A percentile compares a stretch with the other conserved stretches of the same genome.
Evolutionary conservation across 2,113 vertebrate genomes (phyloP).

Genomic region (Xerus inauris): DNA sequence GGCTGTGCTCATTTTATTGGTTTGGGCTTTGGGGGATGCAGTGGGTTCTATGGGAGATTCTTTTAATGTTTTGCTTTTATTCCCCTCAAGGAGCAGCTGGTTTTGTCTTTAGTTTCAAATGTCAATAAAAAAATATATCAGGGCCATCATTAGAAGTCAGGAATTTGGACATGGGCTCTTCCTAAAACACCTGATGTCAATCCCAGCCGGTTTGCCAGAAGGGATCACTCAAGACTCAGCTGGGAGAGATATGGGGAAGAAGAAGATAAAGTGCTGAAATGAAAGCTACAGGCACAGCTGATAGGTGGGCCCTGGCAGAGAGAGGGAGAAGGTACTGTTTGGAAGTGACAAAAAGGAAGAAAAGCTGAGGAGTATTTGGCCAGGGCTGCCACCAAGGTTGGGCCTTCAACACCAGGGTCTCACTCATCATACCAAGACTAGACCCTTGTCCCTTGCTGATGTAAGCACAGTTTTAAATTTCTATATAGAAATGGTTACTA

Average conservation of each 20-base stretch:
- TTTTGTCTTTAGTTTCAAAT: conserved; percentile 82
- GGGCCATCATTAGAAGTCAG: conserved; percentile 41
- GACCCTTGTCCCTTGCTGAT: neutral
- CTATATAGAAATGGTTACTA: neutral
- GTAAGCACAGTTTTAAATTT: neutral
- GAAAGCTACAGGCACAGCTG: neutral
- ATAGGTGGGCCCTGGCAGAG: neutral
- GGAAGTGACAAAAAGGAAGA: neutral
- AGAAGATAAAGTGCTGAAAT: neutral
- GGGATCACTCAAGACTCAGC: conserved; percentile 19
- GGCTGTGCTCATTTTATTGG: conserved; percentile 74
- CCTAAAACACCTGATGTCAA: conserved; percentile 69
- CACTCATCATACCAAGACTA: fast-evolving
- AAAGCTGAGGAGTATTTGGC: too few relatives aligned
- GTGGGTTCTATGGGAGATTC: conserved; percentile 61
- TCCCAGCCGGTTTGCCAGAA: neutral
- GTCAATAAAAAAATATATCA: conserved; percentile 69
- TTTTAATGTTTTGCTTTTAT: conserved; percentile 68
- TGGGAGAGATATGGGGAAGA: neutral
- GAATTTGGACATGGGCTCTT: conserved; percentile 22
- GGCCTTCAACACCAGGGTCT: neutral
- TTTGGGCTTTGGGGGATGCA: conserved; percentile 39
- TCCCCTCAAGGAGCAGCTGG: conserved; percentile 73
- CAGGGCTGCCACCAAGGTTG: fast-evolving
- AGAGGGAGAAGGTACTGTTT: neutral